These are phyloP conservation scores for Galaxea fascicularis DNA, from an alignment of 92 coral and sea anemone species.

Conservation along the genomic window DNA sequence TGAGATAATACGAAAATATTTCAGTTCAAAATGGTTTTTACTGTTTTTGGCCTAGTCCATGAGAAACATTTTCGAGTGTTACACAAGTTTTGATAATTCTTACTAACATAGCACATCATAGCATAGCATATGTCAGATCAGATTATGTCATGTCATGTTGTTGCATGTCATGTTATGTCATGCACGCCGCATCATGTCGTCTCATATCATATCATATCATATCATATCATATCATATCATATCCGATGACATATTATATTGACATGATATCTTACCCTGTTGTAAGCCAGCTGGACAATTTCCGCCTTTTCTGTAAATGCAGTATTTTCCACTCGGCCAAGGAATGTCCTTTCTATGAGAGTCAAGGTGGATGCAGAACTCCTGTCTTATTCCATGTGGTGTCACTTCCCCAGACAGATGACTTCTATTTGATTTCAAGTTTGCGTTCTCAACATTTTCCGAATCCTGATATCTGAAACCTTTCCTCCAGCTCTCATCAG, in stretches of 20 bases:
- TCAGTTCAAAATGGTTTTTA: neutral
- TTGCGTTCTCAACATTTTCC: slow-evolving; percentile 75
- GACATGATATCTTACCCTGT: slow-evolving; percentile 50
- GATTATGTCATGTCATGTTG: too few species aligned
- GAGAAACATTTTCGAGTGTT: too few species aligned
- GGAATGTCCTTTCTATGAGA: slow-evolving; percentile 22
- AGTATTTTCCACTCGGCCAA: slow-evolving; percentile 88
- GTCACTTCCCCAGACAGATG: slow-evolving; percentile 78
- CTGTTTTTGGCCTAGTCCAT: too few species aligned
- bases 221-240: too few species aligned
- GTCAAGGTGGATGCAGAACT: slow-evolving; percentile 75
- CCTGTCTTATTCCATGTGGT: slow-evolving; percentile 81
- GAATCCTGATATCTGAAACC: slow-evolving; percentile 92
- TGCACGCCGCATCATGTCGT: too few species aligned
- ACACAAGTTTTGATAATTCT: too few species aligned
- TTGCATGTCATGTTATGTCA: too few species aligned
- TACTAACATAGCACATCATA: too few species aligned
- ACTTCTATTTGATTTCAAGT: slow-evolving; percentile 67
- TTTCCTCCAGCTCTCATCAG: slow-evolving; percentile 75
- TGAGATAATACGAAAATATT: neutral
- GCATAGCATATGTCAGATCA: too few species aligned
- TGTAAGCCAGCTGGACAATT: slow-evolving; percentile 76
- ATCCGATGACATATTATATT: too few species aligned
- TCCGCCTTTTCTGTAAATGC: slow-evolving; percentile 77
- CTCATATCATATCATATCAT: too few species aligned